Conservation (phyloP, 2,888 invertebrate species). For the Noctua fimbriata region DNA sequence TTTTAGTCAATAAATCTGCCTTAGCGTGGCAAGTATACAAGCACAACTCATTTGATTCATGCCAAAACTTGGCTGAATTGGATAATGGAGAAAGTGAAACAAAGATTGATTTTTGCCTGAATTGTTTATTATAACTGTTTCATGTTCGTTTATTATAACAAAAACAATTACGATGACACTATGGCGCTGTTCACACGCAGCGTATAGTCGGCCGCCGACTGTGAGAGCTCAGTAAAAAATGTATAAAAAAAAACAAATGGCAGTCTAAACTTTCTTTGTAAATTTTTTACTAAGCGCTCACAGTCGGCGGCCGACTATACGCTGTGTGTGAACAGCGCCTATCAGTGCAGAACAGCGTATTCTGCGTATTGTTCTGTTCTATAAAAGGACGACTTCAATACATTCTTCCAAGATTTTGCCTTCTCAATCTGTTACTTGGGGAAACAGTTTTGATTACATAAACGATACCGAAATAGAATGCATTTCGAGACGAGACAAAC, state of each 20-base stretch:
- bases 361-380: slow-evolving; percentile 7
- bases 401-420: background rate
- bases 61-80: slow-evolving; percentile 27
- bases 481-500: slow-evolving; percentile 7
- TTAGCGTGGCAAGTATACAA: slow-evolving; percentile 29
- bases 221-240: no score
- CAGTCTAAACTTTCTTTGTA: no score
- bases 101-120: slow-evolving; percentile 11
- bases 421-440: slow-evolving; percentile 5
- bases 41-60: slow-evolving; percentile 37
- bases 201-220: no score
- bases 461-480: slow-evolving; percentile 36
- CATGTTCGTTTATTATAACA: slow-evolving; percentile 7
- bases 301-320: no score
- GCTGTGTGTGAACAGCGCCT: no score
- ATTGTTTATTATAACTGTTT: slow-evolving; percentile 30
- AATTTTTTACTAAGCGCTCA: no score
- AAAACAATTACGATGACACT: slow-evolving; percentile 33
- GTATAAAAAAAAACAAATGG: no score
- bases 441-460: slow-evolving; percentile 9
- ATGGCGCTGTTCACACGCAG: no score
- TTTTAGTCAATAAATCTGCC: slow-evolving; percentile 51
- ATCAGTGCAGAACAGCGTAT: slow-evolving; percentile 20
- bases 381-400: background rate
- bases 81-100: slow-evolving; percentile 39